phyloP scores from a whole-genome alignment of 2,797 vertebrate genomes.

The Crocodylus rhombifer region DNA sequence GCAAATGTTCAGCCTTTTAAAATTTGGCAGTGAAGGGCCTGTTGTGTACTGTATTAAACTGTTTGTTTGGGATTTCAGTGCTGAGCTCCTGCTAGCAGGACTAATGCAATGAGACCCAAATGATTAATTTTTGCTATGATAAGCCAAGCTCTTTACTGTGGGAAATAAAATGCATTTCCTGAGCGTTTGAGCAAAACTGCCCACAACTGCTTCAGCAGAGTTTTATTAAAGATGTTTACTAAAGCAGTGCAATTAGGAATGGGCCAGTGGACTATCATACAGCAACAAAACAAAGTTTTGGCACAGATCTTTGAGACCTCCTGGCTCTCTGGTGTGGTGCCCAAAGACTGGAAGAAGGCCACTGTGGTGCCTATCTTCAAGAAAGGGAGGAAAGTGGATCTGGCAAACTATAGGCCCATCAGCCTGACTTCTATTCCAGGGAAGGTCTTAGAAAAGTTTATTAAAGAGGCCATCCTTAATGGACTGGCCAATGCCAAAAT shows the following conservation, averaged over 20 bases:
- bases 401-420: no score
- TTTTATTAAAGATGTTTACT: conserved; percentile 7
- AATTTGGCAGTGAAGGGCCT: neutral
- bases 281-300: neutral
- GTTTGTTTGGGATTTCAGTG: conserved; percentile 38
- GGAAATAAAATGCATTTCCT: conserved; percentile 65
- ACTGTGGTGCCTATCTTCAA: no score
- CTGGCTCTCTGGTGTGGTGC: no score
- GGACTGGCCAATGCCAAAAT: no score
- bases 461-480: no score
- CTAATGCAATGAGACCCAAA: neutral
- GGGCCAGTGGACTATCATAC: neutral
- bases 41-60: conserved; percentile 1
- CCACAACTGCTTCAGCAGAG: neutral
- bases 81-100: neutral
- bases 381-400: no score
- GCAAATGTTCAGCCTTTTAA: neutral
- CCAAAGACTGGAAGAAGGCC: no score
- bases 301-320: no score
- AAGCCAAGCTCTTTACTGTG: conserved; percentile 26
- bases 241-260: neutral
- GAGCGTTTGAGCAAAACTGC: conserved; percentile 29
- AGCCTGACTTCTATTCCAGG: no score
- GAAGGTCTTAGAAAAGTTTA: no score
- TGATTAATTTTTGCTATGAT: conserved; percentile 46